phyloP scores from a whole-genome alignment of 1,140 invertebrate genomes.

The Leucophenga varia region DNA sequence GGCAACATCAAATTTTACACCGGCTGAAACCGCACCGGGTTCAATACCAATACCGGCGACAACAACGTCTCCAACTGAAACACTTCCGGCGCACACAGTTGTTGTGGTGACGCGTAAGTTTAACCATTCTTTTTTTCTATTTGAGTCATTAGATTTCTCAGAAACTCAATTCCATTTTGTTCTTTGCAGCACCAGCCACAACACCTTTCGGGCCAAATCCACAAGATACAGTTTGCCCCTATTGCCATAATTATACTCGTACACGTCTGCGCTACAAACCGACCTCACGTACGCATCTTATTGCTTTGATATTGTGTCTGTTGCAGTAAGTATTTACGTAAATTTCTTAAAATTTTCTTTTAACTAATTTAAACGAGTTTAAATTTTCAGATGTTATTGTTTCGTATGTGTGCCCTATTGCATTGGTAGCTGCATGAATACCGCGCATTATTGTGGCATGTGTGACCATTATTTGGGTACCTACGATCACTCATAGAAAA shows the following conservation, averaged over 20 bases:
- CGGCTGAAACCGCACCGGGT: conserved; percentile 30
- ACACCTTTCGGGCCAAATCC: conserved; percentile 57
- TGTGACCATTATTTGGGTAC: conserved; percentile 66
- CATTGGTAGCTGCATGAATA: conserved; percentile 64
- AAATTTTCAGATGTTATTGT: conserved; percentile 62
- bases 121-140: neutral
- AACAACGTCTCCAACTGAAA: conserved; percentile 3
- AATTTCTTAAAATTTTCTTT: neutral
- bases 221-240: conserved; percentile 59
- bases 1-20: conserved; percentile 22
- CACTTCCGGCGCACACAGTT: conserved; percentile 25
- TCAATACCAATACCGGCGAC: conserved; percentile 17
- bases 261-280: conserved; percentile 59
- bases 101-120: conserved; percentile 33
- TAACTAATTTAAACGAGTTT: no score
- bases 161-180: neutral
- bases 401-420: conserved; percentile 69
- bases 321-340: conserved; percentile 58
- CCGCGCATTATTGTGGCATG: conserved; percentile 69
- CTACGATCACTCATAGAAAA: no score
- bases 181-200: neutral
- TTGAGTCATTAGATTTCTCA: conserved; percentile 1
- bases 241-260: conserved; percentile 59
- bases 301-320: conserved; percentile 62
- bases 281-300: conserved; percentile 63